A percentile compares a stretch with the other conserved stretches of the same genome.
Evolutionary conservation across 2,113 vertebrate genomes (phyloP).

Genomic region (Rhinopomastus cyanomelas): DNA sequence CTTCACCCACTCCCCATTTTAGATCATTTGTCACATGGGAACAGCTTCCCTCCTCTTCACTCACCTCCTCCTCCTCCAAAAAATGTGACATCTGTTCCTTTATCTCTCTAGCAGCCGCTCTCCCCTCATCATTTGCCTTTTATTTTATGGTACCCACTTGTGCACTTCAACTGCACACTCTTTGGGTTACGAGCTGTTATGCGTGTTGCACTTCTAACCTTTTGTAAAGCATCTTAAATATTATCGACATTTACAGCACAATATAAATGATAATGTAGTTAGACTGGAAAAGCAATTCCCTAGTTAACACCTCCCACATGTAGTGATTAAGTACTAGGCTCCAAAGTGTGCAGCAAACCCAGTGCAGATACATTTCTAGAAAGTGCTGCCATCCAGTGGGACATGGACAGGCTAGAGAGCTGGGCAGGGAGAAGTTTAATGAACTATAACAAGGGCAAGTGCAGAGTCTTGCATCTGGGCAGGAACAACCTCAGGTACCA

Average conservation of each 20-base stretch:
- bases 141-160: conserved; percentile 34
- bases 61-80: conserved; percentile 62
- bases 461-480: too few species aligned
- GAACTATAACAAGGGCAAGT: too few species aligned
- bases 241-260: conserved; percentile 36
- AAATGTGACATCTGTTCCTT: conserved; percentile 63
- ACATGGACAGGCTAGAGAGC: too few species aligned
- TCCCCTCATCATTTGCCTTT: conserved; percentile 40
- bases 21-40: conserved; percentile 67
- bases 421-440: too few species aligned
- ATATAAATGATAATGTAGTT: conserved; percentile 58
- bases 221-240: conserved; percentile 25
- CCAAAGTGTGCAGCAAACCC: conserved; percentile 13
- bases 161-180: not conserved
- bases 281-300: conserved; percentile 62
- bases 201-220: not conserved
- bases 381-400: too few species aligned
- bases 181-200: not conserved
- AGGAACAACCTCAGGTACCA: too few species aligned
- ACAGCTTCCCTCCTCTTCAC: conserved; percentile 62
- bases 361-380: conserved; percentile 58
- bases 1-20: conserved; percentile 62
- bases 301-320: conserved; percentile 70
- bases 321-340: conserved; percentile 65
- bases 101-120: conserved; percentile 8